Conservation (phyloP, 2,888 invertebrate genomes). For the Watsonalla binaria region DNA sequence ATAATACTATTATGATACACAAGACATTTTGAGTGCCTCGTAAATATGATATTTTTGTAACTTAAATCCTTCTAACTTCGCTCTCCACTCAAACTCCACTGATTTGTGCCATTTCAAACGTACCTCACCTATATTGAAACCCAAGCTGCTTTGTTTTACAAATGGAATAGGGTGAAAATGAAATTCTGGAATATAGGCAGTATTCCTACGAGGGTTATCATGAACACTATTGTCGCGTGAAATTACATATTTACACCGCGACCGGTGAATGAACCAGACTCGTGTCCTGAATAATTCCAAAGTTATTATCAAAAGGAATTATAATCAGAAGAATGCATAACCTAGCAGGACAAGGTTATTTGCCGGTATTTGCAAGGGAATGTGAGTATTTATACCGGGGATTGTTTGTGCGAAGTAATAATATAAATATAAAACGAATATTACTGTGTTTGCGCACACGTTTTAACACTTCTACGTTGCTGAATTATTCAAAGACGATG, state of each 20-base stretch:
- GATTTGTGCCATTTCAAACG: too few species aligned
- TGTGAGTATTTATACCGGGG: constrained; percentile 36
- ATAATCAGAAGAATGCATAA: constrained; percentile 40
- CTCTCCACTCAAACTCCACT: too few species aligned
- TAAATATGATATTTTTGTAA: too few species aligned
- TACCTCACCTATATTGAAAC: too few species aligned
- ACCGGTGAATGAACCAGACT: constrained; percentile 13
- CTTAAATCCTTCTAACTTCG: too few species aligned
- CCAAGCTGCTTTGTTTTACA: too few species aligned
- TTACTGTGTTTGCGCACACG: constrained; percentile 60
- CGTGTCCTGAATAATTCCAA: constrained; percentile 22
- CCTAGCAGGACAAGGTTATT: constrained; percentile 34
- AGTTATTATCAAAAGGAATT: constrained; percentile 17
- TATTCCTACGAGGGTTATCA: constrained; percentile 5
- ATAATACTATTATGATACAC: too few species aligned
- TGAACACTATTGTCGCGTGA: constrained; percentile 19
- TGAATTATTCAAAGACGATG: constrained; percentile 63
- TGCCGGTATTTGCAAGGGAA: constrained; percentile 38
- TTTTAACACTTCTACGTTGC: constrained; percentile 53
- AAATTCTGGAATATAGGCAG: constrained; percentile 14
- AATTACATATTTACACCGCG: constrained; percentile 22
- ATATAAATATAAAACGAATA: constrained; percentile 69
- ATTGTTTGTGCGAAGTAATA: constrained; percentile 53
- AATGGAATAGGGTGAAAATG: constrained; percentile 4
- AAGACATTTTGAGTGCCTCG: too few species aligned